Conservation (phyloP, 2,888 invertebrate species). For the Helobdella robusta region DNA sequence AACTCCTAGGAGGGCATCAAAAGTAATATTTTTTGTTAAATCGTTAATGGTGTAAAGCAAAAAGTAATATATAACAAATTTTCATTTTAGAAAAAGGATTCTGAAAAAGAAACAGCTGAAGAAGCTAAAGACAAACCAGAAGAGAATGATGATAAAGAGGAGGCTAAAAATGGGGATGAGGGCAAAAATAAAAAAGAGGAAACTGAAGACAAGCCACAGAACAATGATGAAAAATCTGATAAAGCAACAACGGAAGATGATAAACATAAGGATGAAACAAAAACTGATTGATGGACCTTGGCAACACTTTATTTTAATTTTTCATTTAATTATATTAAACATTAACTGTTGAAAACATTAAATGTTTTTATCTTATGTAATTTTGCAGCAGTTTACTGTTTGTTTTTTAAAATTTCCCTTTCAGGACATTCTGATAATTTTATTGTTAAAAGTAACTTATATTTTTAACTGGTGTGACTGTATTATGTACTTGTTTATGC, state of each 20-base stretch:
- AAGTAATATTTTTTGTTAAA: too few species aligned
- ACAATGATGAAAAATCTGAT: background rate
- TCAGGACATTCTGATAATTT: too few species aligned
- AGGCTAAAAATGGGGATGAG: conserved; percentile 8
- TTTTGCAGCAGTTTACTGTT: conserved; percentile 18
- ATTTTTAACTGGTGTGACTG: too few species aligned
- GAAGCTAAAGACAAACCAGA: conserved; percentile 12
- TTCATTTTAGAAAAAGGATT: background rate
- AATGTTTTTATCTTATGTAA: conserved; percentile 12
- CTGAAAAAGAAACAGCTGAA: conserved; percentile 4
- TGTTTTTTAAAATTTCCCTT: too few species aligned
- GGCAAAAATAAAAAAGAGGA: background rate
- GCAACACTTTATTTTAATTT: conserved; percentile 18
- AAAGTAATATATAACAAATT: too few species aligned
- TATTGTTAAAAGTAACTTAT: too few species aligned
- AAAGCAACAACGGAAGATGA: conserved; percentile 16
- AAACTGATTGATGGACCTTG: conserved; percentile 19
- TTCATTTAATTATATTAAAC: background rate
- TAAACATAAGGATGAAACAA: conserved; percentile 14
- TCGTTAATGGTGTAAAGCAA: too few species aligned
- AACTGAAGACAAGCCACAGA: conserved; percentile 6
- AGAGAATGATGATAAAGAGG: conserved; percentile 17
- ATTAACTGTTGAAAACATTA: conserved; percentile 6
- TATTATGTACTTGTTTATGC: too few species aligned
- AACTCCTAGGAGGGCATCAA: conserved; percentile 63